Evolutionary conservation across 1,140 invertebrate genomes (phyloP), one percentile per base, ranked within the genome.

Genomic region (Drosophila funebris): DNA sequence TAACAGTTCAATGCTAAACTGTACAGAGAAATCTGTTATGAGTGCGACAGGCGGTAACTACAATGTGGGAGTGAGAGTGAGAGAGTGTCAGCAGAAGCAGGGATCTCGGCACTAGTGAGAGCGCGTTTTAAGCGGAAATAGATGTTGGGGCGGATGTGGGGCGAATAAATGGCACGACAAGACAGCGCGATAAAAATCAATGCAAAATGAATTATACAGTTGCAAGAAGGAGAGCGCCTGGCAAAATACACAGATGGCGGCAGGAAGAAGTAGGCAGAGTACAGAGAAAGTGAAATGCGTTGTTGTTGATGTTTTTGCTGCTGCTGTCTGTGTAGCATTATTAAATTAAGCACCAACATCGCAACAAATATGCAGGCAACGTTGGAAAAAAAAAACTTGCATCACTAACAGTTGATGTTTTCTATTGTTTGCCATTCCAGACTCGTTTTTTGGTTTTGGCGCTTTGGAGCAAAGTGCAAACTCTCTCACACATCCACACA

Each of bases 131-230:
- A 64, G 36, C 41, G 74, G 41, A 73, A 50, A 54, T 54, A 18
- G 22, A 43, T 14, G 18, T 18, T 27, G 18, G 24, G 56, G 7
- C 27, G 9, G 54, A 16, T 27, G 39, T 8, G 18, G 27, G 16
- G 37, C 11, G 36, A 11, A 27, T 0, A 14, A 3, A 24, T 4
- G 24, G 2, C 24, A 14, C 39, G 22, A 54, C 9, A 14, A 56
- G 6, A 50, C 27, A 53, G 60, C n/a, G 37, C 39, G 61, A 85
- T 80, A 74, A 85, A 85, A 85, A 85, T 85, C 81, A 85, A 85
- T 85, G 82, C 70, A 85, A 85, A 82, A 72, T 74, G 69, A 75
- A 78, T 81, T 77, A 81, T 64, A 58, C 48, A 64, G 54, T 58
- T 63, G 16, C 4, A 16, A 50, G 66, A 5, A 43, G 41, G 16